Evolutionary conservation across 2,888 invertebrate genomes (phyloP).

Genomic region (Desoria tigrina): DNA sequence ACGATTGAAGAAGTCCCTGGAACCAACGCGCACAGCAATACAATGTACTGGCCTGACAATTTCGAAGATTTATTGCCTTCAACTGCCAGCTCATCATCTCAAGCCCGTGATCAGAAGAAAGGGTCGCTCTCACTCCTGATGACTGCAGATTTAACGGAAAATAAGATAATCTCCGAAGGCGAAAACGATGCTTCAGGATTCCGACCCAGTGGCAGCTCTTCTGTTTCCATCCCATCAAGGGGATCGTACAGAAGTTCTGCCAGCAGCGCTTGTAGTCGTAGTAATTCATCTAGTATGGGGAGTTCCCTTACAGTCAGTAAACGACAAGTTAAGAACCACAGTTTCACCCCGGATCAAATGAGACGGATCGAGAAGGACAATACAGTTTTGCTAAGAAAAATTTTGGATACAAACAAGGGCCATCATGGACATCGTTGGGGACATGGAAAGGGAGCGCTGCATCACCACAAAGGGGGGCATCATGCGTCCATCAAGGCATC

Average conservation of each 20-base stretch:
- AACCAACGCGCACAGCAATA: background rate
- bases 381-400: constrained; percentile 58
- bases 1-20: constrained; percentile 11
- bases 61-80: background rate
- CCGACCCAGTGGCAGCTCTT: constrained; percentile 9
- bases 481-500: constrained; percentile 54
- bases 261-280: constrained; percentile 5
- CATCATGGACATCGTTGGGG: constrained; percentile 10
- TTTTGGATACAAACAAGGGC: constrained; percentile 57
- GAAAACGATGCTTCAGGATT: background rate
- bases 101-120: background rate
- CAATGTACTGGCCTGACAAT: background rate
- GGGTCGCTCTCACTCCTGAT: background rate
- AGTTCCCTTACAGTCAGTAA: constrained; percentile 1
- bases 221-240: constrained; percentile 2
- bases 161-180: background rate
- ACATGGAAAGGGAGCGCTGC: constrained; percentile 8
- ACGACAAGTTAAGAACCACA: constrained; percentile 56
- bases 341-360: constrained; percentile 58
- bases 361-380: constrained; percentile 59
- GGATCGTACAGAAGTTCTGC: background rate
- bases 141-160: background rate
- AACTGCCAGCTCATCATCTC: background rate
- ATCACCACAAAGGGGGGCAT: constrained; percentile 35
- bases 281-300: background rate